Base-by-base conservation (phyloP, 2,888 invertebrate genomes). In the Cerceris ruficornis region DNA sequence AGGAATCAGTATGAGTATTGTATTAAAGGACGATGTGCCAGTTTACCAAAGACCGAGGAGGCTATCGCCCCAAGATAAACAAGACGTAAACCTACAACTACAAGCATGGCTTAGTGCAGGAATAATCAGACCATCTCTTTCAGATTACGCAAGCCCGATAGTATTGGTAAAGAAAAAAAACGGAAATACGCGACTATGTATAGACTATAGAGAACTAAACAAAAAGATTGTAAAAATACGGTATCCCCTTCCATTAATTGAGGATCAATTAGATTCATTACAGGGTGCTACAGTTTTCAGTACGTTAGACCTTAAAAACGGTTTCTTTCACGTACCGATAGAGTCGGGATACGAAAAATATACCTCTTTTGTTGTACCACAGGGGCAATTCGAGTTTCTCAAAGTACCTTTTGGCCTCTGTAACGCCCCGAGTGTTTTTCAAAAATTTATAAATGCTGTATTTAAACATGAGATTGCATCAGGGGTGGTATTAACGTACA, bases 91-190 rank as follows among this genome's bases (percentile, higher is more conserved):
- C 6, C 1, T 6, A 46, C 46, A 46, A 46, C 8, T 46, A 11
- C 9, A 46, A 46, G 11, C 46, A 46, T 46, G 46, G 46, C 8
- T 46, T 13, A 13, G 6, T 7, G 41, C 14, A 59, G 7, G 67
- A 67, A 28, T 59, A 14, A 11, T 46, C 1, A 46, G 79, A 60
- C 84, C 82, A n/a, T 81, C 82, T 54, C 61, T 59, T 8, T 87
- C 87, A 6, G 80, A 85, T 5, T 87, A 84, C 52, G 84, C 82
- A 9, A 87, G 84, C 14, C 86, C 80, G n/a, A 74, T 88, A 2
- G 81, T 86, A 0, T 55, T 85, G 7, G 81, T 79, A 0, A 74
- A 43, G 13, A 87, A 69, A 28, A 82, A 85, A 46, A 17, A 84
- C 15, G 81, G 78, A n/a, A 28, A 70, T 0, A 66, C 61, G 0